These are phyloP conservation scores for Pelvicachromis taeniatus DNA, from an alignment of 2,113 vertebrate species.

Conservation along the genomic window DNA sequence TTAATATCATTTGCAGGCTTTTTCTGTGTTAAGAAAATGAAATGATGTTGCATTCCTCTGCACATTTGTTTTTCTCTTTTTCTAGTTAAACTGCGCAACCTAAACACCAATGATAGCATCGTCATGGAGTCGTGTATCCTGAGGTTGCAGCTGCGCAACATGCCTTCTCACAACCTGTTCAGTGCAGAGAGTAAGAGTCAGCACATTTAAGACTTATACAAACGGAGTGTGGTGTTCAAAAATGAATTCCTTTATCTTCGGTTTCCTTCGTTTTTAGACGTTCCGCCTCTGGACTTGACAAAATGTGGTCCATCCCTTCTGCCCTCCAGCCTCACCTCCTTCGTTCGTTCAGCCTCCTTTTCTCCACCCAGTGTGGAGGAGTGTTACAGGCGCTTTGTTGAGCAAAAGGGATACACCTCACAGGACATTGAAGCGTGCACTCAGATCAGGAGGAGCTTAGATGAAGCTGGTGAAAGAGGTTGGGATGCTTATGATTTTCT, in stretches of 20 bases:
- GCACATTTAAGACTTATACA: neutral
- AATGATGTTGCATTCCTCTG: neutral
- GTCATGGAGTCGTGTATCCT: slow-evolving; percentile 92
- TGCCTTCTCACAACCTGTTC: slow-evolving; percentile 67
- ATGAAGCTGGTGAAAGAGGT: slow-evolving; percentile 72
- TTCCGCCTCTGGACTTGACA: slow-evolving; percentile 60
- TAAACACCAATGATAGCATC: slow-evolving; percentile 85
- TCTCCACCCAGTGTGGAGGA: slow-evolving; percentile 46
- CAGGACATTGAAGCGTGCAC: slow-evolving; percentile 65
- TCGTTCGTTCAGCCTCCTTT: slow-evolving; percentile 66
- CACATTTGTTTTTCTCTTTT: neutral
- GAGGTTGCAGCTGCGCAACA: slow-evolving; percentile 75
- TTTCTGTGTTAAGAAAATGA: neutral
- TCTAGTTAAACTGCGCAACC: slow-evolving; percentile 79
- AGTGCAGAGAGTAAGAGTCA: slow-evolving; percentile 57
- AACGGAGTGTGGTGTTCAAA: neutral
- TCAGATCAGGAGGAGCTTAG: slow-evolving; percentile 72
- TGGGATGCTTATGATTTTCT: slow-evolving; percentile 69
- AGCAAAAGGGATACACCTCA: slow-evolving; percentile 59
- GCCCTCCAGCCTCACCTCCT: slow-evolving; percentile 75
- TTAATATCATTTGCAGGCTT: neutral
- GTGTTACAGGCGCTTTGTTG: slow-evolving; percentile 40
- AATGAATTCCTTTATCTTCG: neutral
- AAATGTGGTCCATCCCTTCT: slow-evolving; percentile 67
- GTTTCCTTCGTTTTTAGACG: slow-evolving; percentile 44